Evolutionary conservation across 2,113 vertebrate genomes (phyloP), one percentile per base, ranked within the genome.

Genomic region (Gavialis gangeticus): DNA sequence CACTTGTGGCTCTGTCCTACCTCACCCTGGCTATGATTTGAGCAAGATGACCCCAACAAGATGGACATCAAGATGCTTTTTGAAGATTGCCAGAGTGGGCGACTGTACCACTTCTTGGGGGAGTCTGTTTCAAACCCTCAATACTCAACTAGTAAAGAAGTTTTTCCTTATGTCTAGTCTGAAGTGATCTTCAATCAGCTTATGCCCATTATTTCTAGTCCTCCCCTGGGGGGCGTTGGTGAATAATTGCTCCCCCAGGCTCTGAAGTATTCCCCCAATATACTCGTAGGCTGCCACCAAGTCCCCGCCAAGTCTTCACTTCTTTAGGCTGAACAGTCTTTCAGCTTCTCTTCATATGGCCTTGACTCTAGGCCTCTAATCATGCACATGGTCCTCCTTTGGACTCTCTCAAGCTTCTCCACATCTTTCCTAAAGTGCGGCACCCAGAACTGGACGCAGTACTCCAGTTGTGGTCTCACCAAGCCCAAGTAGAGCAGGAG

Each of bases 11-110:
- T 46, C 46, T 46, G 46, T 46, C 46, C 46, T 46, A 46, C 46
- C 46, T 7, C 46, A 46, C 46, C 46, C 46, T 9, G 46, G 46
- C 46, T 46, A 46, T 46, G 46, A 46, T 9, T 7, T 7, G 46
- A 46, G 46, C 46, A 46, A 46, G 46, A 46, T 46, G 46, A 46
- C 46, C 46, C 46, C 46, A 46, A 46, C 46, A 46, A 7, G 46
- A 46, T 46, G 46, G 46, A 46, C 46, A 46, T 46, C 46, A 46
- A 46, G 46, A 46, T 9, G 34, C 9, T 46, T 54, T 80, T 54
- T 11, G 63, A 94, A 89, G 93, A 85, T 1, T 10, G 83, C 67
- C 19, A n/a, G 64, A 85, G 54, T 85, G 64, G 66, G 25, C 69
- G 7, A 85, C 85, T 46, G 4, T 2, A 2, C 67, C 12, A 84